phyloP scores from a whole-genome alignment of 2,113 vertebrate species.

The Mesitornis unicolor region DNA sequence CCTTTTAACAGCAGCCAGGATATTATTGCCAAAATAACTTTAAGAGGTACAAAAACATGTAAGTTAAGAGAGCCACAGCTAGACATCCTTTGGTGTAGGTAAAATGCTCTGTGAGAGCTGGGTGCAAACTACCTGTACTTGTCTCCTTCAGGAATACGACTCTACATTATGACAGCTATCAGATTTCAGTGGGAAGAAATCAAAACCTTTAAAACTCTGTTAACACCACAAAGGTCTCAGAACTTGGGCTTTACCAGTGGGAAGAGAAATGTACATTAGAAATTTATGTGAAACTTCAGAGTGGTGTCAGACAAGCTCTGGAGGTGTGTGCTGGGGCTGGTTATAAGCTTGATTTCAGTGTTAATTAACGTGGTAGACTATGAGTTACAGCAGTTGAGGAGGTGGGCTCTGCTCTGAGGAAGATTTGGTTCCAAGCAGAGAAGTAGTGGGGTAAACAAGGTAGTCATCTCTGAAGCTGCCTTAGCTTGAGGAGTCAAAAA shows the following conservation, averaged over 20 bases:
- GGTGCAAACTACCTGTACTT: neutral
- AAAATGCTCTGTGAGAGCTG: neutral
- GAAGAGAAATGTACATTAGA: neutral
- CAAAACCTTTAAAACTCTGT: neutral
- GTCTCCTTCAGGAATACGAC: neutral
- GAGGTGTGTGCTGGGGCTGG: neutral
- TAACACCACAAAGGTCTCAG: neutral
- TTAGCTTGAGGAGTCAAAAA: neutral
- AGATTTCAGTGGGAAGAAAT: neutral
- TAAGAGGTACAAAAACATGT: neutral
- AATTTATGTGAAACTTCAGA: neutral
- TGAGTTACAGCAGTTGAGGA: neutral
- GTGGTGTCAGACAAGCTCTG: neutral
- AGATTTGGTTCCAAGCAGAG: neutral
- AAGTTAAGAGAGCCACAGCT: neutral
- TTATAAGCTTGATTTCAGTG: neutral
- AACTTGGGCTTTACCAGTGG: neutral
- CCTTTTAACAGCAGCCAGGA: neutral
- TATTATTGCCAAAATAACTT: neutral
- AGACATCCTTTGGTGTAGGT: neutral
- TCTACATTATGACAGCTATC: neutral
- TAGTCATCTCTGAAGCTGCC: neutral
- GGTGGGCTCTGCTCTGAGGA: neutral
- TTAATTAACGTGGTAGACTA: neutral
- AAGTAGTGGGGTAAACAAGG: neutral